Conservation (phyloP, 1,140 invertebrate species). For the Macrobrachium rosenbergii region DNA sequence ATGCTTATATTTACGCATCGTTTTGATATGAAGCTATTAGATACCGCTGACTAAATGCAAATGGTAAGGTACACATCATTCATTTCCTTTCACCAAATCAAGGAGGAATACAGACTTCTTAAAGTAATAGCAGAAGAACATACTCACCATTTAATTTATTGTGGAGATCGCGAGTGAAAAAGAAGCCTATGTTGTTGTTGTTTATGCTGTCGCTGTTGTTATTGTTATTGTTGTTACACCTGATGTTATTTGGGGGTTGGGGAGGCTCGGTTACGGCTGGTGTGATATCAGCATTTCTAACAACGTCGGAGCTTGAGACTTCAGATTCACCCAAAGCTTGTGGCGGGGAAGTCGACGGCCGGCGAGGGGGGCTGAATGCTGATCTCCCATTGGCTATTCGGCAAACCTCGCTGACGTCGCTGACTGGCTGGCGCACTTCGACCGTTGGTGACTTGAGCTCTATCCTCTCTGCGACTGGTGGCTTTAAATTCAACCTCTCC, state of each 20-base stretch:
- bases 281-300: conserved; percentile 26
- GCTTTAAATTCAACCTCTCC: conserved; percentile 7
- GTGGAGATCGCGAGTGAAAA: conserved; percentile 23
- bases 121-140: not conserved
- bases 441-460: conserved; percentile 36
- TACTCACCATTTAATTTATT: conserved; percentile 39
- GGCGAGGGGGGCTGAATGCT: conserved; percentile 64
- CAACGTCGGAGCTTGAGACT: conserved; percentile 66
- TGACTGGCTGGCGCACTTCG: conserved; percentile 48
- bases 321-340: conserved; percentile 65
- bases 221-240: conserved; percentile 35
- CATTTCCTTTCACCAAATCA: no score
- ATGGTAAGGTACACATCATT: no score
- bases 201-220: conserved; percentile 29
- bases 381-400: conserved; percentile 59
- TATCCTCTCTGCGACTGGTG: conserved; percentile 43
- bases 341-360: conserved; percentile 30
- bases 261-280: conserved; percentile 67
- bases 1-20: no score
- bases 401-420: conserved; percentile 22
- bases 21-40: no score
- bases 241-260: conserved; percentile 46
- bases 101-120: not conserved
- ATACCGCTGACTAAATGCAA: no score
- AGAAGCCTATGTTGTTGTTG: conserved; percentile 38